Evolutionary conservation across 2,113 vertebrate species (phyloP).

Genomic region (Pipra filicauda): DNA sequence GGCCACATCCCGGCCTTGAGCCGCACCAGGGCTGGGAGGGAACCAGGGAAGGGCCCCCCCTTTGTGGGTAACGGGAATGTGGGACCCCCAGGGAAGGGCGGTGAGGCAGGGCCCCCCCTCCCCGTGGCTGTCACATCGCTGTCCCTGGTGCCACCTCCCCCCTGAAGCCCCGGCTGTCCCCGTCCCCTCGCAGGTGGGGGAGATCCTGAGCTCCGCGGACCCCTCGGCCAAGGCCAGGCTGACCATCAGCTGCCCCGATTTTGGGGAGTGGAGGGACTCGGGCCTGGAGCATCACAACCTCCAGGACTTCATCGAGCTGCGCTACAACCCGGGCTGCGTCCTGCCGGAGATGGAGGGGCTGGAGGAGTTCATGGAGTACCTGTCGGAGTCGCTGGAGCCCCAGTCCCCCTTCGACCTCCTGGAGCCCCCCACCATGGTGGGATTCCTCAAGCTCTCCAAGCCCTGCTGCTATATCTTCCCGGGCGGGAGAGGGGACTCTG

Average conservation of each 20-base stretch:
- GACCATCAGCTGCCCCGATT: constrained; percentile 84
- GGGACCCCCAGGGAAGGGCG: accelerated
- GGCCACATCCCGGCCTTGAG: background rate
- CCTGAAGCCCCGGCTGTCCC: background rate
- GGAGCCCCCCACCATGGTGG: constrained; percentile 85
- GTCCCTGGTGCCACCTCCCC: background rate
- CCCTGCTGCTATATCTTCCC: constrained; percentile 98
- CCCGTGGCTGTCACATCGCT: accelerated
- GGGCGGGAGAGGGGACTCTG: constrained; percentile 86
- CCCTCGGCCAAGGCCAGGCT: constrained; percentile 72
- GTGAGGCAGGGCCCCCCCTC: background rate
- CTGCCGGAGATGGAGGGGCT: constrained; percentile 88
- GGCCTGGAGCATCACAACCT: constrained; percentile 72
- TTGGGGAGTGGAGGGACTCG: constrained; percentile 80
- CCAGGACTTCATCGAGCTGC: constrained; percentile 79
- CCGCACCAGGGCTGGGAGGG: accelerated
- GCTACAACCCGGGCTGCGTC: constrained; percentile 76
- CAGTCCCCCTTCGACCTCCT: constrained; percentile 89
- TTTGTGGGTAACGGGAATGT: background rate
- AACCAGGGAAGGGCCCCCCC: background rate
- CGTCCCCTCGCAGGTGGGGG: constrained; percentile 73
- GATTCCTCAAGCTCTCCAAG: constrained; percentile 90
- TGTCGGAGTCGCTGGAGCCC: constrained; percentile 87
- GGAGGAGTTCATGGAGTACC: constrained; percentile 89
- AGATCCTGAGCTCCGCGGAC: constrained; percentile 71